A percentile compares a stretch with the other conserved stretches of the same genome.
Evolutionary conservation across 2,113 vertebrate genomes (phyloP).

Genomic region (Sus scrofa): T2T-Sscrofa CM000822.6:74688501-74689000

Average conservation of each 20-base stretch:
- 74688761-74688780: neutral
- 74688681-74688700: neutral
- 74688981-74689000: slow-evolving; percentile 35
- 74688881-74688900: slow-evolving; percentile 46
- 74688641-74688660: slow-evolving; percentile 3
- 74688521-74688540: neutral
- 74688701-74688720: slow-evolving; percentile 25
- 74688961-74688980: slow-evolving; percentile 14
- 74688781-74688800: neutral
- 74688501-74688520: neutral
- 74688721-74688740: neutral
- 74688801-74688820: neutral
- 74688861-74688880: slow-evolving; percentile 42
- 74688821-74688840: neutral
- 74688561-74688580: neutral
- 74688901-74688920: slow-evolving; percentile 54
- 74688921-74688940: neutral
- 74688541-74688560: neutral
- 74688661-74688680: slow-evolving; percentile 21
- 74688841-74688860: neutral
- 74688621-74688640: neutral
- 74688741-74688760: neutral
- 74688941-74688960: slow-evolving; percentile 36
- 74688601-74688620: neutral
- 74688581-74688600: neutral